phyloP scores from a whole-genome alignment of 1,140 invertebrate genomes.

The Drosophila yakuba region DNA sequence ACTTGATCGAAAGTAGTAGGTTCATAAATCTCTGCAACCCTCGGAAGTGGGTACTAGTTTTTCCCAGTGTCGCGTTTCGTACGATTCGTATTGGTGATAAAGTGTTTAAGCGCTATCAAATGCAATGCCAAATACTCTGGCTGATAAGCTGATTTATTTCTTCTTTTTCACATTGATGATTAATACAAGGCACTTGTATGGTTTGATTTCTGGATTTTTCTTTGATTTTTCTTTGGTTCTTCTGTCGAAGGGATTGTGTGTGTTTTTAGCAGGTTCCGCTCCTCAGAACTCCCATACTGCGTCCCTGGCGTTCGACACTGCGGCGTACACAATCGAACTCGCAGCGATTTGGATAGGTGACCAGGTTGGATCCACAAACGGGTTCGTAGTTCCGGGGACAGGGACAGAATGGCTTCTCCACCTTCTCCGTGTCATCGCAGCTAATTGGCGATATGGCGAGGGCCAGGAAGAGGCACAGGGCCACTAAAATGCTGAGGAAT shows the following conservation, averaged over 20 bases:
- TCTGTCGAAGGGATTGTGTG: neutral
- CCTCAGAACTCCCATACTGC: constrained; percentile 63
- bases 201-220: constrained; percentile 9
- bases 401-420: constrained; percentile 62
- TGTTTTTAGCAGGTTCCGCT: constrained; percentile 55
- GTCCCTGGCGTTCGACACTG: constrained; percentile 56
- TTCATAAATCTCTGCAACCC: constrained; percentile 18
- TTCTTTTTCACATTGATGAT: constrained; percentile 56
- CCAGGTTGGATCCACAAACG: constrained; percentile 85
- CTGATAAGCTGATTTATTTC: constrained; percentile 60
- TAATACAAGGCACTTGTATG: constrained; percentile 41
- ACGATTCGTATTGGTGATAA: constrained; percentile 52
- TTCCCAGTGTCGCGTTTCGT: constrained; percentile 21
- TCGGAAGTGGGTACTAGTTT: neutral
- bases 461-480: constrained; percentile 56
- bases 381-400: constrained; percentile 85
- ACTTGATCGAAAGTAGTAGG: neutral
- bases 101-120: constrained; percentile 43
- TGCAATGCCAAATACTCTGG: constrained; percentile 34
- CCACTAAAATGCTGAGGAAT: constrained; percentile 52
- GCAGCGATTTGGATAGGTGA: constrained; percentile 86
- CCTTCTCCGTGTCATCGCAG: constrained; percentile 7
- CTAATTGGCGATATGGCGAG: constrained; percentile 23
- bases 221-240: constrained; percentile 4
- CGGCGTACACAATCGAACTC: constrained; percentile 83